A percentile compares a stretch with the other conserved stretches of the same genome.
phyloP scores from a whole-genome alignment of 1,140 invertebrate genomes.

The Aculops lycopersici region DNA sequence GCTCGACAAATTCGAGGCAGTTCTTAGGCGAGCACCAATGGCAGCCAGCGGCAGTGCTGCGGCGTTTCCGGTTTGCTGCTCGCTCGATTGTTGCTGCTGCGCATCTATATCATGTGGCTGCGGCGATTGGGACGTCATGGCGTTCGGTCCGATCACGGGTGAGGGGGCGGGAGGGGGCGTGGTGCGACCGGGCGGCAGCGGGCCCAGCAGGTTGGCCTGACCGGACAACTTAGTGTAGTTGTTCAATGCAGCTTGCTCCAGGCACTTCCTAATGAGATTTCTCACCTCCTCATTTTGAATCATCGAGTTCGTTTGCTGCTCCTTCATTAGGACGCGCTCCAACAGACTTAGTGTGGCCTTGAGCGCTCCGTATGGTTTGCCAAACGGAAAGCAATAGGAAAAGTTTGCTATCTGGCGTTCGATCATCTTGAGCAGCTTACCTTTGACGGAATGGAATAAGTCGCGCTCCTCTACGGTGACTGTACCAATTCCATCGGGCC shows the following conservation, averaged over 20 bases:
- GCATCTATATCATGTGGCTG: neutral
- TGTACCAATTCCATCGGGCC: constrained; percentile 87
- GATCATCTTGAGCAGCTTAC: constrained; percentile 54
- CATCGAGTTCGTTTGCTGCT: constrained; percentile 60
- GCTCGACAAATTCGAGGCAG: neutral
- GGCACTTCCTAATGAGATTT: constrained; percentile 43
- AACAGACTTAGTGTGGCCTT: constrained; percentile 81
- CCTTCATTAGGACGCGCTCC: constrained; percentile 92
- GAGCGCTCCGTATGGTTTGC: constrained; percentile 75
- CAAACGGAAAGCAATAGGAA: constrained; percentile 93
- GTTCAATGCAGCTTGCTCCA: constrained; percentile 85
- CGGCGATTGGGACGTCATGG: neutral
- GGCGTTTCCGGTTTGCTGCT: neutral
- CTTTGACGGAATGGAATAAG: constrained; percentile 87
- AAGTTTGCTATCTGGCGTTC: constrained; percentile 99
- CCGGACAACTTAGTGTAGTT: constrained; percentile 85
- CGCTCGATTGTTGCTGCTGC: too few relatives aligned
- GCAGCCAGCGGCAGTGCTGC: neutral
- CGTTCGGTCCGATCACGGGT: neutral
- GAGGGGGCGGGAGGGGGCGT: constrained; percentile 31
- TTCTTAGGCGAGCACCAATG: too few relatives aligned
- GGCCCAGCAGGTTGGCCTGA: constrained; percentile 58
- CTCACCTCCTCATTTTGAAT: constrained; percentile 60
- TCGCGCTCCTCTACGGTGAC: constrained; percentile 90
- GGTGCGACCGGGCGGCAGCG: constrained; percentile 60